Conservation (phyloP, 1,140 invertebrate genomes). For the Popillia japonica region DNA sequence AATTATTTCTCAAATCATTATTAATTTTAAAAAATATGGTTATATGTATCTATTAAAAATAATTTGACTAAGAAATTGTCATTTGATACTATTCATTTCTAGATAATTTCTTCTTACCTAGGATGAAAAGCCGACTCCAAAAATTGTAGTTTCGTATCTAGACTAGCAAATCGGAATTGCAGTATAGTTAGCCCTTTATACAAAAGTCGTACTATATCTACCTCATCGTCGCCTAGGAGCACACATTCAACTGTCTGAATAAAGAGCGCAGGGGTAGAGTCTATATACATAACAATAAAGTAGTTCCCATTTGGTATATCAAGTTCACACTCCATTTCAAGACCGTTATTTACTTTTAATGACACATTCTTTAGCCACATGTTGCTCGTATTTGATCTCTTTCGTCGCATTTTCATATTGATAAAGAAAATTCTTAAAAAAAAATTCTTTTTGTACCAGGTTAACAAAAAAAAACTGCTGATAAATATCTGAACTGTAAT, state of each 20-base stretch:
- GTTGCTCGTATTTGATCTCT: background rate
- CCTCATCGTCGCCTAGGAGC: constrained; percentile 7
- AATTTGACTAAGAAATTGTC: constrained; percentile 11
- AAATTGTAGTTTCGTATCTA: constrained; percentile 11
- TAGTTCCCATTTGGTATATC: constrained; percentile 4
- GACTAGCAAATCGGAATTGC: constrained; percentile 9
- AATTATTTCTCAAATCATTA: constrained; percentile 24
- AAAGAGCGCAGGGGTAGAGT: background rate
- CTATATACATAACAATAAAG: background rate
- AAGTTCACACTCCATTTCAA: background rate
- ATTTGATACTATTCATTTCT: constrained; percentile 2
- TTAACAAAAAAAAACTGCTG: background rate
- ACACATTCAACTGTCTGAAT: constrained; percentile 3
- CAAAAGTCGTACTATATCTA: constrained; percentile 11
- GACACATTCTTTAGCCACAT: background rate
- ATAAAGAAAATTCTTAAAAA: constrained; percentile 12
- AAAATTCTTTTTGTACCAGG: background rate
- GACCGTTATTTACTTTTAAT: constrained; percentile 11
- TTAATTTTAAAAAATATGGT: background rate
- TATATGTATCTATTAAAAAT: constrained; percentile 12
- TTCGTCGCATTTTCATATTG: constrained; percentile 10
- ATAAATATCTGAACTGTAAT: background rate
- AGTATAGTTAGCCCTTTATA: constrained; percentile 11
- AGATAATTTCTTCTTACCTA: constrained; percentile 11
- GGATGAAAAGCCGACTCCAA: constrained; percentile 9